Percentiles rank a stretch among this genome's conserved stretches.
phyloP scores from a whole-genome alignment of 2,888 invertebrate genomes.

The Elmis aenea region DNA sequence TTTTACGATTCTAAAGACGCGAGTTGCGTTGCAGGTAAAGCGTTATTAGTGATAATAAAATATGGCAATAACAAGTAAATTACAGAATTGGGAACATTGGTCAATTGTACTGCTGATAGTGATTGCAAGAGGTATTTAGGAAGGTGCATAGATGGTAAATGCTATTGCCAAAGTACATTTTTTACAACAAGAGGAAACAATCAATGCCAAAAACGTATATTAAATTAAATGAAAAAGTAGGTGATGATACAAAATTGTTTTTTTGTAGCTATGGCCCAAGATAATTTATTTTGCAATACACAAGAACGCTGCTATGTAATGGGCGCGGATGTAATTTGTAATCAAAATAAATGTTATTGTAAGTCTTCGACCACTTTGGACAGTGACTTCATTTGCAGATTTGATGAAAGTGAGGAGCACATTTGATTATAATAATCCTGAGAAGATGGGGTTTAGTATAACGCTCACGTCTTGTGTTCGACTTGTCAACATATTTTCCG shows the following conservation, averaged over 20 bases:
- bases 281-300: conserved; percentile 12
- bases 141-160: conserved; percentile 9
- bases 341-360: conserved; percentile 10
- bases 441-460: no score
- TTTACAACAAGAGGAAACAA: conserved; percentile 7
- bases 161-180: conserved; percentile 15
- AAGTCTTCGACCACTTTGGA: conserved; percentile 4
- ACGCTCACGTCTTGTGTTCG: no score
- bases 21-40: conserved; percentile 12
- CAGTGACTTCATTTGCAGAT: conserved; percentile 6
- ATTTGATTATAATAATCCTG: no score
- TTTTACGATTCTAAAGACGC: conserved; percentile 3
- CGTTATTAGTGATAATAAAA: neutral
- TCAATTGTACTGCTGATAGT: conserved; percentile 5
- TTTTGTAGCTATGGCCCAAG: conserved; percentile 16
- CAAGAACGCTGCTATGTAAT: conserved; percentile 14
- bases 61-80: neutral
- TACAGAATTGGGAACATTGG: conserved; percentile 10
- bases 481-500: no score
- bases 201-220: conserved; percentile 16
- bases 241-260: no score
- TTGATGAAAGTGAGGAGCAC: conserved; percentile 7
- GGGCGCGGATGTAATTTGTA: conserved; percentile 13
- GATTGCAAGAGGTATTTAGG: conserved; percentile 9
- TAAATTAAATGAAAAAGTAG: neutral